Conservation (phyloP, 2,888 invertebrate species). For the Physocephala rufipes region DNA sequence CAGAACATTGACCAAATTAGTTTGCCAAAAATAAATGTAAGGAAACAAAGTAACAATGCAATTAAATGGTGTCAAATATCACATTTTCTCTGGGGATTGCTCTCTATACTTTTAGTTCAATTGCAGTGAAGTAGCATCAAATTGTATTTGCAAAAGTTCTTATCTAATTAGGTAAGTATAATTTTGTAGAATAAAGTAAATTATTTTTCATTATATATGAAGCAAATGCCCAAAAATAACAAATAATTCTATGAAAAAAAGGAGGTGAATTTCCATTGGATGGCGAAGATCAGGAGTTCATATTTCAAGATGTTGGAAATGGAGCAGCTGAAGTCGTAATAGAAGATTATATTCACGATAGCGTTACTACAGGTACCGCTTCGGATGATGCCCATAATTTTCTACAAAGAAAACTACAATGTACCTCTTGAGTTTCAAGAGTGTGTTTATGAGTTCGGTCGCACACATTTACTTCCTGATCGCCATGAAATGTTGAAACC, state of each 20-base stretch:
- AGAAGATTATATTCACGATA: background rate
- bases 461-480: no score
- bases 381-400: background rate
- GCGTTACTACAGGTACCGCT: background rate
- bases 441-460: no score
- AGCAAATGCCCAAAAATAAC: background rate
- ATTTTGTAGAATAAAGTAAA: constrained; percentile 1
- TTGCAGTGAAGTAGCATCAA: background rate
- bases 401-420: background rate
- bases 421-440: background rate
- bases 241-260: background rate
- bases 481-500: no score
- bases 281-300: background rate
- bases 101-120: background rate
- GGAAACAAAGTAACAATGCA: no score
- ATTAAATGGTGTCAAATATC: no score
- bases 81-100: background rate
- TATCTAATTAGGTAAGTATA: constrained; percentile 30
- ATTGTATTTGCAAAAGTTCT: constrained; percentile 44
- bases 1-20: no score
- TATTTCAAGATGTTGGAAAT: constrained; percentile 2
- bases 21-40: no score
- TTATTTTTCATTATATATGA: background rate
- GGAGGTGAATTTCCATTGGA: background rate
- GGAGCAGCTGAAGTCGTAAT: background rate